Conservation (phyloP, 2,888 invertebrate species). For the Sisyra nigra region DNA sequence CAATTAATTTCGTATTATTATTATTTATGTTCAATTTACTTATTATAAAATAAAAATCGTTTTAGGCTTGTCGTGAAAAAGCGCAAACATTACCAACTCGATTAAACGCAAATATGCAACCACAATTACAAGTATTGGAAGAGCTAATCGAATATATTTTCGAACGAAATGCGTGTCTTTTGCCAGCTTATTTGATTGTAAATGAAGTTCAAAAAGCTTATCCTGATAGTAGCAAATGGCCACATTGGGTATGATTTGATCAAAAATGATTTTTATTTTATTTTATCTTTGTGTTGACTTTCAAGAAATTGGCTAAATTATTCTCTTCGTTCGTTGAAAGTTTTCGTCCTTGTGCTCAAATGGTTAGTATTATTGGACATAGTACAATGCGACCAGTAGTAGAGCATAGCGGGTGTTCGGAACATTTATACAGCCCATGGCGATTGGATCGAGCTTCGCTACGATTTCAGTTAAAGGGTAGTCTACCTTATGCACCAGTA, state of each 20-base stretch:
- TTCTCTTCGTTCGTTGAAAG: conserved; percentile 83
- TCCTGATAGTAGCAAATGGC: conserved; percentile 63
- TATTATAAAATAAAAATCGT: conserved; percentile 4
- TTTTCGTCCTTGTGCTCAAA: conserved; percentile 86
- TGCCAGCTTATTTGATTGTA: conserved; percentile 90
- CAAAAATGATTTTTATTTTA: background rate
- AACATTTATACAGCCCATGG: conserved; percentile 86
- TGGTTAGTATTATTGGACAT: conserved; percentile 86
- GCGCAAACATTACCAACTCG: conserved; percentile 64
- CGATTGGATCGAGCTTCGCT: conserved; percentile 74
- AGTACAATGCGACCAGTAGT: conserved; percentile 86
- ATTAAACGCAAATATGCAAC: conserved; percentile 63
- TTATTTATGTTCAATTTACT: background rate
- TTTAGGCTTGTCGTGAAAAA: conserved; percentile 73
- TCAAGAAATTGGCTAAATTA: conserved; percentile 73
- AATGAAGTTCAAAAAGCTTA: conserved; percentile 87
- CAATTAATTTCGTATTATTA: background rate
- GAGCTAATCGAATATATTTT: conserved; percentile 78
- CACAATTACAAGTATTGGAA: conserved; percentile 66
- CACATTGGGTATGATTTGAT: conserved; percentile 67
- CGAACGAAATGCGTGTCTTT: conserved; percentile 76
- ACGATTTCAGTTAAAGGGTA: conserved; percentile 51
- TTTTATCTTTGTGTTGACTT: no score
- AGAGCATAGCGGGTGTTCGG: conserved; percentile 81
- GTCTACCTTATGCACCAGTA: conserved; percentile 79